phyloP scores from a whole-genome alignment of 2,888 invertebrate species.

The Peribatodes rhomboidaria region DNA sequence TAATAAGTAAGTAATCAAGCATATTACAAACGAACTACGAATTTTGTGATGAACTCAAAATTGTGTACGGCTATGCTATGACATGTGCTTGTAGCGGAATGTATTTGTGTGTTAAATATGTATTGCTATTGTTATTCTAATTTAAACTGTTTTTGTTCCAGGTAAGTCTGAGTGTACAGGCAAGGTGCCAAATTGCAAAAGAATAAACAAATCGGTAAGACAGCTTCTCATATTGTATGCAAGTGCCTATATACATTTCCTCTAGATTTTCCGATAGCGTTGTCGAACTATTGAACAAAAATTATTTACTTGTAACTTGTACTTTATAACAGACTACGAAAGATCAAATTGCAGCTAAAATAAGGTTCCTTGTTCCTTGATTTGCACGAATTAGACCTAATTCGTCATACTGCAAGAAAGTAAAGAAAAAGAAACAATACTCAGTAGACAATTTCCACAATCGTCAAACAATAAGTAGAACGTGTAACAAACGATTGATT shows the following conservation, averaged over 20 bases:
- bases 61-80: too few relatives aligned
- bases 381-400: too few relatives aligned
- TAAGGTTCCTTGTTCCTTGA: background rate
- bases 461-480: conserved; percentile 42
- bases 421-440: conserved; percentile 23
- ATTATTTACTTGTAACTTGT: too few relatives aligned
- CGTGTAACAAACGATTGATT: conserved; percentile 54
- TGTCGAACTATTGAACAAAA: background rate
- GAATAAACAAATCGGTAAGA: conserved; percentile 53
- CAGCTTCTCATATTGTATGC: conserved; percentile 16
- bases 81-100: too few relatives aligned
- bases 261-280: background rate
- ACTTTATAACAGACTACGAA: too few relatives aligned
- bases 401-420: conserved; percentile 2
- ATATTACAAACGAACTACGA: too few relatives aligned
- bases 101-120: too few relatives aligned
- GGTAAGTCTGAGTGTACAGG: conserved; percentile 49
- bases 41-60: too few relatives aligned
- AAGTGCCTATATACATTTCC: background rate
- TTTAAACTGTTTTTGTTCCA: conserved; percentile 47
- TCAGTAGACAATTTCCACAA: conserved; percentile 25
- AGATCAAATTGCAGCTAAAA: background rate
- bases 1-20: too few relatives aligned
- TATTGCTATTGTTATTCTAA: conserved; percentile 1
- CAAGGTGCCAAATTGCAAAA: background rate